Evolutionary conservation across 2,113 vertebrate genomes (phyloP), one percentile per base, ranked within the genome.

Genomic region (Lycaon pictus): DNA sequence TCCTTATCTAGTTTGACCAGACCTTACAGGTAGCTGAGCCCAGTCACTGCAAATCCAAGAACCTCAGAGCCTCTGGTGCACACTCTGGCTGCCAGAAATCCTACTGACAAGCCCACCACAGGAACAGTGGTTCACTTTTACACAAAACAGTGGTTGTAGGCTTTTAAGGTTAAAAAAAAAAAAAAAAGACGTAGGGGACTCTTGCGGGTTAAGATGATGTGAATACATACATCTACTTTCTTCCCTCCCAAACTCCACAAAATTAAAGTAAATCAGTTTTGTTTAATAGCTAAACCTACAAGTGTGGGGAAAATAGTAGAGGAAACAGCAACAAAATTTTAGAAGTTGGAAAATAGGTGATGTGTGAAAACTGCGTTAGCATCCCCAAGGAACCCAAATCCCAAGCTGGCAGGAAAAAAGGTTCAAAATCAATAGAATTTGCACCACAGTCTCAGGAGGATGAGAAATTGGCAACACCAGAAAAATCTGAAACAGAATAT

Each of bases 81-180:
- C 99, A 99, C 96, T 99, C 99, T 1, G 99, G 99, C 98, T 99
- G 99, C 99, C 99, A 99, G 99, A 99, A 99, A 98, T 99, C 99
- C 97, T 99, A 99, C 98, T 99, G 99, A 99, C 99, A 99, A 99
- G 37, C 11, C 67, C 35, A 23, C 6, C 29, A 17, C 1, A 9
- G 27, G 23, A 79, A 23, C 19, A 93, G 35, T 20, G 27, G 27
- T 22, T 90, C 62, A n/a, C 15, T 37, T 96, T 91, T 72, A 32
- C 69, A 29, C 69, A 69, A 69, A 63, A 76, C 19, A 25, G 37
- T 11, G 32, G 23, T 32, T 72, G 15, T 71, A n/a, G 16, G 29
- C 56, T 80, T 58, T 90, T 53, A 56, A 71, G 51, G 4, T 74
- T 74, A 35, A 51, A 88, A 82, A 76, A 43, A 43, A 43, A 43